These are phyloP conservation scores for Diadema setosum DNA, from an alignment of 35 echinoderm and acorn worm genomes.

Conservation along the genomic window DNA sequence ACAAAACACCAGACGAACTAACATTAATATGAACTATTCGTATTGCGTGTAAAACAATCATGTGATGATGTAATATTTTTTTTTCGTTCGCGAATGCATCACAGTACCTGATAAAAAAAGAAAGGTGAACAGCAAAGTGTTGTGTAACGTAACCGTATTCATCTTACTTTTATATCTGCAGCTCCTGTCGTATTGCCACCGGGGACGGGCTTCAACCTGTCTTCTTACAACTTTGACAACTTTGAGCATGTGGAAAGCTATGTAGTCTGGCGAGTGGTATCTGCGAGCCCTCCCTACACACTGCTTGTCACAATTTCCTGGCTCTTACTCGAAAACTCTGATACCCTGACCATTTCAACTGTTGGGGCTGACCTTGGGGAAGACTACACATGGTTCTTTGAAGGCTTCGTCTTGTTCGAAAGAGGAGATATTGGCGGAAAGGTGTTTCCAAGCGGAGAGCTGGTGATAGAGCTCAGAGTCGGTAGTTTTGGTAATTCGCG, in stretches of 20 bases:
- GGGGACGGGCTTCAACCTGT: background rate
- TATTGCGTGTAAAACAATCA: too few relatives aligned
- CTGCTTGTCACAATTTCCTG: background rate
- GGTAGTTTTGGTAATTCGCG: too few relatives aligned
- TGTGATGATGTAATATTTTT: too few relatives aligned
- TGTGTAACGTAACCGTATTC: too few relatives aligned
- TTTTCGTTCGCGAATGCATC: too few relatives aligned
- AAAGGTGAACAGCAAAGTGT: too few relatives aligned
- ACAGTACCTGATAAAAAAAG: too few relatives aligned
- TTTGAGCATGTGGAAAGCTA: background rate
- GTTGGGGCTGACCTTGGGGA: background rate
- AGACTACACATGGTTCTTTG: background rate
- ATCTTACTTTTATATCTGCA: background rate
- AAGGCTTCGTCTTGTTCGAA: background rate
- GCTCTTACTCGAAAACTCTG: background rate
- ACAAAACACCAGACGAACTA: too few relatives aligned
- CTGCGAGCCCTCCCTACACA: background rate
- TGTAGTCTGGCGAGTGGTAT: background rate
- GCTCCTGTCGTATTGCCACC: background rate
- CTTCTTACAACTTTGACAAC: background rate
- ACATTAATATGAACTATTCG: too few relatives aligned
- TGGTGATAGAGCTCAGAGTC: background rate
- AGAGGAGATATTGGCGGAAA: background rate
- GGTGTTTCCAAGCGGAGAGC: background rate
- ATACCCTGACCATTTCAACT: background rate